phyloP scores from a whole-genome alignment of 1,140 invertebrate species.

The Anthonomus grandis region DNA sequence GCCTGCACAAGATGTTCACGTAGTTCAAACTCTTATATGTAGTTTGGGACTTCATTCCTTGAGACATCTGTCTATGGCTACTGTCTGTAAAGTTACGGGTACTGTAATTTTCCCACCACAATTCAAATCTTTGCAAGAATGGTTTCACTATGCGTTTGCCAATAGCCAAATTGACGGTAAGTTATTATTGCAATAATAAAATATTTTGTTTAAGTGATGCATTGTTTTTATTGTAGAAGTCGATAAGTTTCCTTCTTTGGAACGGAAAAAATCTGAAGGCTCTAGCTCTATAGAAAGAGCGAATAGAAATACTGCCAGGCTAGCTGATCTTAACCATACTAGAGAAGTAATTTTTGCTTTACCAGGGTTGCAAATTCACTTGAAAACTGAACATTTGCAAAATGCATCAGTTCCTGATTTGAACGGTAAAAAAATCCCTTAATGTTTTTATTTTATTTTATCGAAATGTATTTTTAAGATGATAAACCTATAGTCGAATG shows the following conservation, averaged over 20 bases:
- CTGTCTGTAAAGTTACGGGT: constrained; percentile 85
- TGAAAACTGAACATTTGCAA: constrained; percentile 91
- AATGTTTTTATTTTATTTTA: no score
- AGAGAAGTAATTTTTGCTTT: constrained; percentile 94
- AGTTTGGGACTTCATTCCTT: constrained; percentile 72
- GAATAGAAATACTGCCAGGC: constrained; percentile 51
- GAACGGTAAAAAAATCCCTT: constrained; percentile 62
- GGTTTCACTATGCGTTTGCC: constrained; percentile 96
- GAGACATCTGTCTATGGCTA: constrained; percentile 83
- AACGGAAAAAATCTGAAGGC: constrained; percentile 61
- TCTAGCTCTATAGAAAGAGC: constrained; percentile 53
- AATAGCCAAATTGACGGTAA: constrained; percentile 90
- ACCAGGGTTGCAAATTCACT: constrained; percentile 85
- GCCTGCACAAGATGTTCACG: constrained; percentile 59
- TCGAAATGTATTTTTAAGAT: constrained; percentile 46
- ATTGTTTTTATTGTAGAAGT: constrained; percentile 62
- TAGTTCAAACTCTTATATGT: constrained; percentile 87
- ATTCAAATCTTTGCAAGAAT: constrained; percentile 89
- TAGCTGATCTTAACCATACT: constrained; percentile 81
- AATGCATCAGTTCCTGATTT: constrained; percentile 66
- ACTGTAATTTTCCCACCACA: constrained; percentile 92
- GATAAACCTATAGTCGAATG: constrained; percentile 88
- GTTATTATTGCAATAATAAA: constrained; percentile 14
- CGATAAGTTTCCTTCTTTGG: constrained; percentile 83
- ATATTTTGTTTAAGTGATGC: not conserved